These are phyloP conservation scores for Sitobion miscanthi DNA, from an alignment of 1,140 invertebrate species.

Conservation along the genomic window DNA sequence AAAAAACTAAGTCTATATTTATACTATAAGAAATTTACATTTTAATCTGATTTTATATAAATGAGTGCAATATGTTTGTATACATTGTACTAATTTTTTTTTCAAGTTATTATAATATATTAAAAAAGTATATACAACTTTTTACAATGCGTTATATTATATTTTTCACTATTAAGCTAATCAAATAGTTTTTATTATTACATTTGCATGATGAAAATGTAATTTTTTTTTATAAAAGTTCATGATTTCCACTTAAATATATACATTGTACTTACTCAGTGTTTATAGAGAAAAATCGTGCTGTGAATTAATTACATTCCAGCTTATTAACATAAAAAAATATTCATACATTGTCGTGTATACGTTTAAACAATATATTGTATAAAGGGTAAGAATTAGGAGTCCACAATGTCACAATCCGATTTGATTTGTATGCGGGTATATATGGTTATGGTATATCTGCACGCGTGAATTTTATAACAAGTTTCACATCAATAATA, in stretches of 20 bases:
- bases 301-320: neutral
- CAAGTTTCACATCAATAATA: neutral
- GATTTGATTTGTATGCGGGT: neutral
- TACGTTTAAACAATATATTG: neutral
- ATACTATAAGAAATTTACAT: neutral
- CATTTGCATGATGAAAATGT: neutral
- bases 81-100: neutral
- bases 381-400: neutral
- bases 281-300: neutral
- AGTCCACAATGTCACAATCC: neutral
- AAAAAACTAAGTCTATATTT: neutral
- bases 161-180: neutral
- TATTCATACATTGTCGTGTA: neutral
- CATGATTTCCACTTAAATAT: neutral
- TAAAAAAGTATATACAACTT: neutral
- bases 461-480: neutral
- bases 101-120: neutral
- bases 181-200: neutral
- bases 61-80: neutral
- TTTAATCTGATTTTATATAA: neutral
- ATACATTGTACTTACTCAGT: neutral
- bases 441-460: neutral
- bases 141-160: neutral
- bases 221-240: neutral
- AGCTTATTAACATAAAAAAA: conserved; percentile 12